Evolutionary conservation across 2,888 invertebrate genomes (phyloP).

Genomic region (Drosophila anomelani): DNA sequence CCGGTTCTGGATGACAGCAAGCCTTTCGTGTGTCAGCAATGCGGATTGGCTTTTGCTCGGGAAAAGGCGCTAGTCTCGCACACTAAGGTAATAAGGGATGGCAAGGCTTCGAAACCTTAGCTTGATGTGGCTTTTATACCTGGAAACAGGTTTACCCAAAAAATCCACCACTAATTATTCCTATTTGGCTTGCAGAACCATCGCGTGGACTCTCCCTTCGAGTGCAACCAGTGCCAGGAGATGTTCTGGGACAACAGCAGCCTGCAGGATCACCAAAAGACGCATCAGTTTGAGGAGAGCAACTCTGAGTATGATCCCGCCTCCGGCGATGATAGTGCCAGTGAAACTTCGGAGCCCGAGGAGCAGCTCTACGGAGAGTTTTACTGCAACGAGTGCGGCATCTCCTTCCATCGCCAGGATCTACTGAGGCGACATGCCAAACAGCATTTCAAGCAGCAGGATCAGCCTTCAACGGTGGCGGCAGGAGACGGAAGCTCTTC

Average conservation of each 20-base stretch:
- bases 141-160: constrained; percentile 12
- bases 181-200: constrained; percentile 86
- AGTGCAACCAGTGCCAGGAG: constrained; percentile 92
- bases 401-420: constrained; percentile 91
- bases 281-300: constrained; percentile 86
- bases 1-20: constrained; percentile 89
- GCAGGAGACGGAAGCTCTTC: constrained; percentile 24
- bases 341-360: constrained; percentile 87
- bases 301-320: constrained; percentile 85
- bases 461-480: background rate
- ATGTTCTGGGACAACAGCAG: constrained; percentile 90
- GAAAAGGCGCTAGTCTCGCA: constrained; percentile 93
- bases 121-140: background rate
- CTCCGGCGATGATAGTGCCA: constrained; percentile 84
- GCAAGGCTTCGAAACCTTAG: background rate
- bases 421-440: constrained; percentile 89
- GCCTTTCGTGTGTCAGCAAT: constrained; percentile 92
- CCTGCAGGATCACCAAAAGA: constrained; percentile 87
- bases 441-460: constrained; percentile 79
- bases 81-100: constrained; percentile 85
- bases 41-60: constrained; percentile 91
- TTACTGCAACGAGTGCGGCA: constrained; percentile 90
- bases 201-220: constrained; percentile 92
- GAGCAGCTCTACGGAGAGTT: constrained; percentile 87
- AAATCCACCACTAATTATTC: background rate